Evolutionary conservation across 2,888 invertebrate species (phyloP), one percentile per base, ranked within the genome.

Genomic region (Xylophagus ater): DNA sequence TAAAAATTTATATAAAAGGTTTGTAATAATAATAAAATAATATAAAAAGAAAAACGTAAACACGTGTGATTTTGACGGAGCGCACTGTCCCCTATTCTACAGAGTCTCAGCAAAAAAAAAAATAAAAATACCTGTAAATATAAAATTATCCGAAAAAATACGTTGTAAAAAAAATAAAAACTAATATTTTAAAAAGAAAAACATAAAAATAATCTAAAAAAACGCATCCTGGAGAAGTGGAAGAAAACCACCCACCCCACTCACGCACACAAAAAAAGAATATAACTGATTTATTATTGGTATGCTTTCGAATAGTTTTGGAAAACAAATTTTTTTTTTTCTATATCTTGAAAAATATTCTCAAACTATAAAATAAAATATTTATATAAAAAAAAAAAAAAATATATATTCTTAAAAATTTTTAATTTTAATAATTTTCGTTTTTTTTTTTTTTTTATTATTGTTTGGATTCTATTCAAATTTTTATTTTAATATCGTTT

Each of bases 231-330:
- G 43, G 43, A 38, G 40, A 38, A 34, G 36, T 36, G 41, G 41
- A 40, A 25, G 34, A 43, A 33, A 32, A 23, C 25, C 30, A 34
- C 30, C 12, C 12, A 17, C 12, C 29, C 14, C 4, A 4, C 12
- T 13, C 13, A 6, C 24, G 24, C 28, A 39, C 37, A 41, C 35
- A 38, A 37, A 35, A 38, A 31, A 37, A 26, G 21, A 37, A 41
- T 28, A 39, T 37, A 37, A 43, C 38, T 40, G 29, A 34, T 37
- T 31, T 26, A 32, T 35, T 40, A 42, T 45, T 42, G 42, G 44
- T 42, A 54, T 53, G 51, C 51, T 50, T 48, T 45, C 50, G 36
- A 41, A 41, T 44, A 34, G 35, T 38, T 43, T 41, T 43, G 13
- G 20, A 38, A 36, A 36, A 36, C 18, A 36, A 33, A 32, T 21